phyloP scores from a whole-genome alignment of 2,888 invertebrate species.

The Cheilosia soror region DNA sequence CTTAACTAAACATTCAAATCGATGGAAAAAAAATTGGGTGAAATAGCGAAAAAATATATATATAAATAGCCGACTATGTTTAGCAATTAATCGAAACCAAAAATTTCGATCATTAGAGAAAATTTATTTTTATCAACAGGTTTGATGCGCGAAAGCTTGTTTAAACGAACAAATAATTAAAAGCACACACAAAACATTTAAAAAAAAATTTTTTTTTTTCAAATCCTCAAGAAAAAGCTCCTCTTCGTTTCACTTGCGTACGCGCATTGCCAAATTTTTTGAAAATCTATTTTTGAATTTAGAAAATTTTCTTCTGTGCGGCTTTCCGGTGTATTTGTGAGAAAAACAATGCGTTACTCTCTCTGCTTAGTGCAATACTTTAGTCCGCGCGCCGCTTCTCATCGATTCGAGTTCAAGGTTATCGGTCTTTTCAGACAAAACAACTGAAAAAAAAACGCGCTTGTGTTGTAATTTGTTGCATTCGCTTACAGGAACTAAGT shows the following conservation, averaged over 20 bases:
- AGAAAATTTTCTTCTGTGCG: slow-evolving; percentile 8
- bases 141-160: slow-evolving; percentile 70
- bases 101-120: slow-evolving; percentile 64
- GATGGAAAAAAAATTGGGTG: slow-evolving; percentile 28
- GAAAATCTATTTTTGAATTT: slow-evolving; percentile 65
- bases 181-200: background rate
- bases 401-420: slow-evolving; percentile 60
- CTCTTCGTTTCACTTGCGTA: slow-evolving; percentile 49
- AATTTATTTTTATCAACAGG: slow-evolving; percentile 75
- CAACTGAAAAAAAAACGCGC: slow-evolving; percentile 1
- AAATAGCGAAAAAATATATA: slow-evolving; percentile 28
- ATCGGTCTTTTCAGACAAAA: slow-evolving; percentile 33
- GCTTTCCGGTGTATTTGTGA: slow-evolving; percentile 15
- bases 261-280: slow-evolving; percentile 70
- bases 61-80: slow-evolving; percentile 70
- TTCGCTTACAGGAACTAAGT: slow-evolving; percentile 10
- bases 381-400: background rate
- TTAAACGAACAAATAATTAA: slow-evolving; percentile 11
- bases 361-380: slow-evolving; percentile 20
- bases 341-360: slow-evolving; percentile 43
- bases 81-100: slow-evolving; percentile 68
- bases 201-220: no score
- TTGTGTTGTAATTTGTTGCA: slow-evolving; percentile 12
- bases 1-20: background rate
- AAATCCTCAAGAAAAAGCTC: slow-evolving; percentile 33